Base-by-base conservation (phyloP, 2,797 vertebrate species). In the Gadopsis marmoratus region DNA sequence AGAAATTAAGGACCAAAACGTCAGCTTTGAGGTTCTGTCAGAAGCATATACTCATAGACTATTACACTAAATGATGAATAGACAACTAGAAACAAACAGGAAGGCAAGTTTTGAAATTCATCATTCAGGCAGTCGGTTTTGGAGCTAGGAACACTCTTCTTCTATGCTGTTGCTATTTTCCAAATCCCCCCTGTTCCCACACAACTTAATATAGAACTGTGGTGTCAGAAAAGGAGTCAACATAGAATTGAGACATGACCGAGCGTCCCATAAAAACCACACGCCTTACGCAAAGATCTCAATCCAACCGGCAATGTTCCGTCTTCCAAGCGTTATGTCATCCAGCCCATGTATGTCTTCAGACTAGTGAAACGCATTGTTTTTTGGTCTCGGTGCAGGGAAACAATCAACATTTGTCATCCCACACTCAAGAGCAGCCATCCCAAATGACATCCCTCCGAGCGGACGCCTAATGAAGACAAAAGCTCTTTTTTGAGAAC, bases 391-490 rank as follows among this genome's bases (percentile, higher is more conserved):
- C 26, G 41, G 33, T 23, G 66, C 65, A 62, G 47, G 14, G 73
- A 77, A 81, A 85, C 65, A 86, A 86, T 85, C 73, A 84, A 76
- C 76, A 76, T 91, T 82, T 69, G 75, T 91, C 88, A 84, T 84
- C 64, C 64, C 66, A 78, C 84, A 79, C 82, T 82, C 58, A 78
- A 71, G 74, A 81, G 62, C 82, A 81, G 78, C 74, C 70, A 29
- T 82, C 84, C 76, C 78, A 75, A 77, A 85, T 75, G 77, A 86
- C 83, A 76, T 71, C 84, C 75, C 23, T 89, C 67, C 68, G 19
- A 84, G 75, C 41, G 74, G 78, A 86, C 53, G 65, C 66, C 83
- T 89, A 93, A 93, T 88, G 82, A 93, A 91, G 89, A 87, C 88
- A 87, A 87, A 91, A 84, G 84, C 85, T 72, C 75, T 73, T 76